These are phyloP conservation scores for Benthosema pterotum DNA, from an alignment of 2,797 vertebrate species.

Conservation along the genomic window DNA sequence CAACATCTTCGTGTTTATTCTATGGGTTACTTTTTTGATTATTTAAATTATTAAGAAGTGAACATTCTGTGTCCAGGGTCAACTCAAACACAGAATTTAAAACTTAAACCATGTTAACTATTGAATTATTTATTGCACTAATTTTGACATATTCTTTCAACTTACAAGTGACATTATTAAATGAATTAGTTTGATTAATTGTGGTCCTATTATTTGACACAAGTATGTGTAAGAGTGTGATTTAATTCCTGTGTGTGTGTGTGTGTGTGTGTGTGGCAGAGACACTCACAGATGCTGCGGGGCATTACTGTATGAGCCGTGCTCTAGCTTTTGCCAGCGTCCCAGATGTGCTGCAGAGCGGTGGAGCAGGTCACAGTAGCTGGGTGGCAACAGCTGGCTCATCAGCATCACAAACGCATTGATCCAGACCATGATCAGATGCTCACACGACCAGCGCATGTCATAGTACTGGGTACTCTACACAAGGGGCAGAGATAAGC, in stretches of 20 bases:
- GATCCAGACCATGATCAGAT: conserved; percentile 99
- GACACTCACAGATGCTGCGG: conserved; percentile 95
- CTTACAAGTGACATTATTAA: too few species aligned
- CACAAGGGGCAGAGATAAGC: conserved; percentile 7
- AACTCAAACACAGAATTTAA: too few species aligned
- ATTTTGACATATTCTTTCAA: too few species aligned
- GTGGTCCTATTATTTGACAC: not conserved
- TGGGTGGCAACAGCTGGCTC: conserved; percentile 94
- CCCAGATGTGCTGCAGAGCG: conserved; percentile 95
- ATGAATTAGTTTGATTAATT: too few species aligned
- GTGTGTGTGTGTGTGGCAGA: not conserved
- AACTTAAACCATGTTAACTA: too few species aligned
- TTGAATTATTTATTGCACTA: too few species aligned
- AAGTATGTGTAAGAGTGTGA: not conserved
- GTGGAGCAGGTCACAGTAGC: conserved; percentile 96
- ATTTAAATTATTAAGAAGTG: too few species aligned
- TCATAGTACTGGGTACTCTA: conserved; percentile 99
- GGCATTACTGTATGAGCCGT: conserved; percentile 94
- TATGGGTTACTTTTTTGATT: too few species aligned
- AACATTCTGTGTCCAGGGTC: too few species aligned
- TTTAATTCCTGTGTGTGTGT: not conserved
- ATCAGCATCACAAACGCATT: conserved; percentile 99
- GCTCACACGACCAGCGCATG: conserved; percentile 99
- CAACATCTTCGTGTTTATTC: too few species aligned
- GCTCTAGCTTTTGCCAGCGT: conserved; percentile 97